A percentile compares a stretch with the other conserved stretches of the same genome.
phyloP scores from a whole-genome alignment of 2,888 invertebrate genomes.

The Tachina fera region DNA sequence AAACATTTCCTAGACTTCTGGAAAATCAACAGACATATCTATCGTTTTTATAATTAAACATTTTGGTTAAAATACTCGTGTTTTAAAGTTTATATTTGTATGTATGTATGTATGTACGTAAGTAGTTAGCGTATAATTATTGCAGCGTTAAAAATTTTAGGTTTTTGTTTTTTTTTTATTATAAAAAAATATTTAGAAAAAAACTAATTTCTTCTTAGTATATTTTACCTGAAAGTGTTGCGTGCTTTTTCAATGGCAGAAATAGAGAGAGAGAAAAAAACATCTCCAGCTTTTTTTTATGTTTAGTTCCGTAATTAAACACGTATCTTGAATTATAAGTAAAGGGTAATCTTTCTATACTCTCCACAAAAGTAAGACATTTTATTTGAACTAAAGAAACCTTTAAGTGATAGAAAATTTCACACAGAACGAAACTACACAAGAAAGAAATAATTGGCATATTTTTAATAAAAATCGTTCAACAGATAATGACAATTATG shows the following conservation, averaged over 20 bases:
- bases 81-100: background rate
- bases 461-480: too few species aligned
- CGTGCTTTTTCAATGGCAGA: slow-evolving; percentile 43
- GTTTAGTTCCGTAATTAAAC: slow-evolving; percentile 57
- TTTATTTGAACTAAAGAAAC: background rate
- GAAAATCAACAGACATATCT: slow-evolving; percentile 33
- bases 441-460: too few species aligned
- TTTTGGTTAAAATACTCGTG: background rate
- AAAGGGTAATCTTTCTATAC: background rate
- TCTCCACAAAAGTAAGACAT: background rate
- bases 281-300: slow-evolving; percentile 24
- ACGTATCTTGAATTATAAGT: slow-evolving; percentile 12
- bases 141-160: slow-evolving; percentile 60
- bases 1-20: slow-evolving; percentile 64
- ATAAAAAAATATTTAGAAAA: slow-evolving; percentile 19
- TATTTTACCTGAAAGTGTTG: slow-evolving; percentile 44
- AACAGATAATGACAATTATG: too few species aligned
- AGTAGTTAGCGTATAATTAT: slow-evolving; percentile 38
- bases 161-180: slow-evolving; percentile 7
- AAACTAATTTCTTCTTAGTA: slow-evolving; percentile 1
- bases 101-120: background rate
- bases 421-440: too few species aligned
- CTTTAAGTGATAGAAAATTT: background rate
- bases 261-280: slow-evolving; percentile 6
- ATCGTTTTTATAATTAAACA: slow-evolving; percentile 34